These are phyloP conservation scores for Lepidostoma basale DNA, from an alignment of 1,140 invertebrate genomes.

Conservation along the genomic window DNA sequence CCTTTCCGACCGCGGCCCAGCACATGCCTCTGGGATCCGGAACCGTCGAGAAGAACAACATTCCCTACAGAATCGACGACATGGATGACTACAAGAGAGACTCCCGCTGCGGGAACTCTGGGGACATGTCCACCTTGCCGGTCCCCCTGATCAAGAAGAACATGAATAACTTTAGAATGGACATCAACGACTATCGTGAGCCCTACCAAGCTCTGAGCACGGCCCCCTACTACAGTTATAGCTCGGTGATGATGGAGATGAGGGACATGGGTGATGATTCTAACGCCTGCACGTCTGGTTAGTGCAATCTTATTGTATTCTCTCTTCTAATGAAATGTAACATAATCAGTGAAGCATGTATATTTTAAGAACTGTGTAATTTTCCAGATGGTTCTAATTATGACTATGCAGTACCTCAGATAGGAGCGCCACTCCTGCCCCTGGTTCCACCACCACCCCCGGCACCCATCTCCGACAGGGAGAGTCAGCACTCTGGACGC, in stretches of 20 bases:
- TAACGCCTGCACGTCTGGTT: constrained; percentile 62
- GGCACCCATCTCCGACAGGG: constrained; percentile 8
- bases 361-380: not conserved
- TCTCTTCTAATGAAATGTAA: not conserved
- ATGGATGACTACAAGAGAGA: constrained; percentile 52
- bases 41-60: constrained; percentile 50
- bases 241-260: constrained; percentile 78
- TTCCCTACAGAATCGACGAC: constrained; percentile 53
- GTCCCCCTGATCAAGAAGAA: constrained; percentile 59
- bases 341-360: not conserved
- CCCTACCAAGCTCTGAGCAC: constrained; percentile 78
- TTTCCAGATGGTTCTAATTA: constrained; percentile 61
- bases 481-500: constrained; percentile 28
- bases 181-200: constrained; percentile 78
- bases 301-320: constrained; percentile 29
- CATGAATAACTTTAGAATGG: constrained; percentile 57
- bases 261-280: constrained; percentile 70
- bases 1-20: constrained; percentile 48
- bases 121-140: constrained; percentile 60
- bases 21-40: constrained; percentile 19
- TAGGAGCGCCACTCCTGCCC: constrained; percentile 67
- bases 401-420: constrained; percentile 79
- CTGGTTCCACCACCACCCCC: constrained; percentile 21
- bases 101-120: constrained; percentile 56
- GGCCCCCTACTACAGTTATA: constrained; percentile 79